A percentile compares a stretch with the other conserved stretches of the same genome.
Conservation (phyloP, 1,140 invertebrate species). For the Theocolax elegans region DNA sequence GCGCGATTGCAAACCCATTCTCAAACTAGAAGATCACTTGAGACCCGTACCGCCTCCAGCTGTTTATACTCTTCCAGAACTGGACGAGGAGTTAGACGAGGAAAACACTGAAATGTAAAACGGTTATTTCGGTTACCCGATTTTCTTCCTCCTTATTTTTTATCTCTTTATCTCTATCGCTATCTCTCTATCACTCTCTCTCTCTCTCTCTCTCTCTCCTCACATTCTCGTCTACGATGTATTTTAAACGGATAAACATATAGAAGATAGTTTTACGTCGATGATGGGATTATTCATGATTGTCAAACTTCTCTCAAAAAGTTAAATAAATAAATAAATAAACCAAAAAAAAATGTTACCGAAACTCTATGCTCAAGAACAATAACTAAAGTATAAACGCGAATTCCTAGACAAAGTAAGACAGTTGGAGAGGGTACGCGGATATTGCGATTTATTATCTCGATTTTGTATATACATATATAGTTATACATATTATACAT, state of each 20-base stretch:
- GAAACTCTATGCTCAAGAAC: conserved; percentile 59
- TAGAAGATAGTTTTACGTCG: too few species aligned
- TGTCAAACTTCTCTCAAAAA: too few species aligned
- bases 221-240: background rate
- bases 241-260: background rate
- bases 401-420: conserved; percentile 20
- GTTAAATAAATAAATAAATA: too few species aligned
- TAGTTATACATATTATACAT: too few species aligned
- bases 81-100: conserved; percentile 70
- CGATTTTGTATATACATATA: too few species aligned
- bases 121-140: background rate
- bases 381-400: conserved; percentile 56
- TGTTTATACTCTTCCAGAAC: conserved; percentile 73
- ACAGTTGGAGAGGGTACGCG: background rate
- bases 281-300: background rate
- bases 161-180: background rate
- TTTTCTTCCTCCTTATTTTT: background rate
- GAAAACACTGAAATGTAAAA: conserved; percentile 72
- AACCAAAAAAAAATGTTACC: too few species aligned
- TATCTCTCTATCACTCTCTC: background rate
- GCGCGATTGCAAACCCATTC: conserved; percentile 62
- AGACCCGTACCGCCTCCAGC: conserved; percentile 68
- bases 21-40: conserved; percentile 62
- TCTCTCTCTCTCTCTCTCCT: background rate
- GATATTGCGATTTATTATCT: too few species aligned